Evolutionary conservation across 2,113 vertebrate species (phyloP).

Genomic region (Nerophis ophidion): DNA sequence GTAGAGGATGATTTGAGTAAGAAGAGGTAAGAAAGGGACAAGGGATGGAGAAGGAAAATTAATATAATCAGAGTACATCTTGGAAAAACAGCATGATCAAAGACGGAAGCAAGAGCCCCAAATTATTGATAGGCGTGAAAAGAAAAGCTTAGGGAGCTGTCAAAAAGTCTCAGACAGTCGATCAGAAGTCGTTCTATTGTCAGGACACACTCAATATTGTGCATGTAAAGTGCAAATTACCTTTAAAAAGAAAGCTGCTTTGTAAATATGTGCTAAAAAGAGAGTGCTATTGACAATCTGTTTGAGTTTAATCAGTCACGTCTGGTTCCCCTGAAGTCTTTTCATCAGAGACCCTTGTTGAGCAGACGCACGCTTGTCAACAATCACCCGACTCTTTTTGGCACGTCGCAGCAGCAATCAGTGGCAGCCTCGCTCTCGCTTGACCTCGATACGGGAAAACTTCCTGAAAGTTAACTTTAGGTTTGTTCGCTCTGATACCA

Average conservation of each 20-base stretch:
- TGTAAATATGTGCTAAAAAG: neutral
- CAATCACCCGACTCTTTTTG: slow-evolving; percentile 5
- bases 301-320: slow-evolving; percentile 1
- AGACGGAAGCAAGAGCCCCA: slow-evolving; percentile 47
- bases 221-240: neutral
- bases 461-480: neutral
- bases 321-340: slow-evolving; percentile 6
- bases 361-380: slow-evolving; percentile 5
- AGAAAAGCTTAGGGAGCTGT: slow-evolving; percentile 27
- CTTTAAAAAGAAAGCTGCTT: neutral
- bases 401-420: slow-evolving; percentile 8
- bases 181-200: neutral
- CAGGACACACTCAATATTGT: neutral
- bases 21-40: slow-evolving; percentile 41
- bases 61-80: slow-evolving; percentile 43
- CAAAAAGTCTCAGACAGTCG: slow-evolving; percentile 32
- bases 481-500: neutral
- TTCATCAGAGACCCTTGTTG: slow-evolving; percentile 14
- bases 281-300: neutral
- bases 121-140: slow-evolving; percentile 48
- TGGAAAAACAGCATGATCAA: slow-evolving; percentile 56
- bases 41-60: slow-evolving; percentile 47
- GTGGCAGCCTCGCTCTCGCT: neutral
- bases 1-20: slow-evolving; percentile 52
- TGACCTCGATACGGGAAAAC: slow-evolving; percentile 13